Base-by-base conservation (phyloP, 2,113 vertebrate genomes). In the Solenodon paradoxus region DNA sequence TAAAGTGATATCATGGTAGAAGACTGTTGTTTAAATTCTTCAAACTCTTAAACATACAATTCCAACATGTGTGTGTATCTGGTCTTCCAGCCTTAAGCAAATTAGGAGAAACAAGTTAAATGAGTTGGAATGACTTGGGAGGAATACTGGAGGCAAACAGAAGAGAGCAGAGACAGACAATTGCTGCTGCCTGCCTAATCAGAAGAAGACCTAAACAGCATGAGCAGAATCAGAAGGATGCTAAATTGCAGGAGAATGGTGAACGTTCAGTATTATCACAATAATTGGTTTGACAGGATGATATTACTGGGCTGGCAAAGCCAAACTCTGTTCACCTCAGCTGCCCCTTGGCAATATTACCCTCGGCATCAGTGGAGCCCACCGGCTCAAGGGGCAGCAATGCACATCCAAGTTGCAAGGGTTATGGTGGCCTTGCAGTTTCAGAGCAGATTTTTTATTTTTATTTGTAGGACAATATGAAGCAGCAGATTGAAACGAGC, bases 401-500 rank as follows among this genome's bases (percentile, higher is more conserved):
- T 17, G 53, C 19, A 77, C 66, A 88, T 26, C 30, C 63, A 72
- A 57, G 66, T 78, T 94, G n/a, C 92, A 86, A 72, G 42, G 63
- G 15, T n/a, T n/a, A 63, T 15, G 1, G 19, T 66, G 49, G 49
- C 42, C n/a, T 45, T 88, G 0, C 88, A 61, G 24, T 81, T 81
- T 91, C 59, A 94, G 91, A 80, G 83, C 0, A 86, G 47, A 77
- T n/a, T n/a, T n/a, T n/a, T n/a, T n/a, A n/a, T n/a, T n/a, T n/a
- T n/a, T n/a, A 87, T 26, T 49, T 85, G 55, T 77, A 77, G 64
- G 26, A 13, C 59, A 88, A 42, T 55, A 57, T 32, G 19, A 35
- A 1, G 7, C 22, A 30, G 40, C 32, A 75, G 10, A n/a, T 69
- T 75, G 57, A 88, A 82, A 59, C 5, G 75, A 80, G 11, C 15